Evolutionary conservation across 2,113 vertebrate species (phyloP), one percentile per base, ranked within the genome.

Genomic region (Actenoides hombroni): DNA sequence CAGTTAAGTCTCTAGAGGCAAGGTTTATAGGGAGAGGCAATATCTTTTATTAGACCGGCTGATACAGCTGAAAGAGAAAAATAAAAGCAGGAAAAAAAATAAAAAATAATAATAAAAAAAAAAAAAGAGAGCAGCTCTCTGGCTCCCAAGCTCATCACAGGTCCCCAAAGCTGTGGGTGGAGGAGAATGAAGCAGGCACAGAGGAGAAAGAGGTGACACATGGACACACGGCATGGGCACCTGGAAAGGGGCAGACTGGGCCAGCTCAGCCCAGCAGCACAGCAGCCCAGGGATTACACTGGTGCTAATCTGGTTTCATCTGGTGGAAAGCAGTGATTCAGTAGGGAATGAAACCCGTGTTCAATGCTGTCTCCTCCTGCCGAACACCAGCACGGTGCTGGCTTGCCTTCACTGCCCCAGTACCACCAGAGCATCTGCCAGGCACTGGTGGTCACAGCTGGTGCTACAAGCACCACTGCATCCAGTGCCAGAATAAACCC

Each of bases 11-110:
- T 94, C 95, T 68, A 77, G 88, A 92, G 96, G 86, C 74, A 95
- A 95, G 95, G 89, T 92, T 96, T 97, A 92, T 65, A 82, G 93
- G 95, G 94, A 95, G 93, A 96, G 89, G 91, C 83, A 92, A 91
- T 94, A 82, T 92, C 94, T 92, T 96, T 95, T 95, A 95, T 96
- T 95, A 96, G 83, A 78, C 64, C 0, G 10, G 40, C 71, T 93
- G 94, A 97, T 94, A 86, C 60, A 84, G 83, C 80, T 73, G 68
- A 90, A 90, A 76, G 85, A 81, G 71, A 53, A 79, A 93, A 94
- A 77, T 56, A 68, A 68, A 83, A 49, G 17, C 67, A 37, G 46
- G 20, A 4, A 18, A 33, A 37, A 23, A 26, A 26, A 24, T 40
- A 42, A n/a, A 46, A 64, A 13, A 18, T 37, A 37, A 37, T n/a